A percentile compares a stretch with the other conserved stretches of the same genome.
phyloP scores from a whole-genome alignment of 2,888 invertebrate genomes.

The Scaptomyza reducta region DNA sequence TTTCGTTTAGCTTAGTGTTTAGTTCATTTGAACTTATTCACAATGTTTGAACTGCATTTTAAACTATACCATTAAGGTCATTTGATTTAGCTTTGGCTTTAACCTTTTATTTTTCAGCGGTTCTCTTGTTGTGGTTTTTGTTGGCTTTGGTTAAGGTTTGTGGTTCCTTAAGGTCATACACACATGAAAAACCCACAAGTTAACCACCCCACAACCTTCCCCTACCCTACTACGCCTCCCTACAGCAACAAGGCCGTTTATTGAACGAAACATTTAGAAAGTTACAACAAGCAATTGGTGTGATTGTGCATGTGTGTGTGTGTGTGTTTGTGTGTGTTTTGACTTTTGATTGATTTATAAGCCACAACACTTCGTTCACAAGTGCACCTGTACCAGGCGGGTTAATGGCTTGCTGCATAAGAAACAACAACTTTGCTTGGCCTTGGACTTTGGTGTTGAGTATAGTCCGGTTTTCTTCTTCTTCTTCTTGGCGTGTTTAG shows the following conservation, averaged over 20 bases:
- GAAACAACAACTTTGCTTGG: neutral
- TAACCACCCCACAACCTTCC: constrained; percentile 24
- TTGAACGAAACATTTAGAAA: constrained; percentile 4
- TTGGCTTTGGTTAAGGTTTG: constrained; percentile 3
- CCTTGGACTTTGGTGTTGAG: constrained; percentile 15
- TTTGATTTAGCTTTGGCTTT: neutral
- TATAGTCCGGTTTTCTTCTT: no score
- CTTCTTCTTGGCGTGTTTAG: no score
- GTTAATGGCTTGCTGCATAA: neutral
- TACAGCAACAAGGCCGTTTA: neutral
- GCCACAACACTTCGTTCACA: no score
- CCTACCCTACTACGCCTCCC: neutral
- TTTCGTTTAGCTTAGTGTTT: no score
- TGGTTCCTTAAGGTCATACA: constrained; percentile 50
- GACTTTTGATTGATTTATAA: constrained; percentile 1
- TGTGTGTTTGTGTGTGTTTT: neutral
- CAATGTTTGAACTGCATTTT: no score
- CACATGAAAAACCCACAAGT: constrained; percentile 31
- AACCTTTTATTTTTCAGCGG: constrained; percentile 48
- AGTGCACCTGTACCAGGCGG: neutral
- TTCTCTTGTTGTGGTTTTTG: constrained; percentile 33
- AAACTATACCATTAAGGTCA: no score
- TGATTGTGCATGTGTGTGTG: neutral
- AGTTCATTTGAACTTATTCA: no score
- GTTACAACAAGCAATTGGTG: neutral